These are phyloP conservation scores for Drosophila ercepeae DNA, from an alignment of 1,140 invertebrate genomes.

Conservation along the genomic window DNA sequence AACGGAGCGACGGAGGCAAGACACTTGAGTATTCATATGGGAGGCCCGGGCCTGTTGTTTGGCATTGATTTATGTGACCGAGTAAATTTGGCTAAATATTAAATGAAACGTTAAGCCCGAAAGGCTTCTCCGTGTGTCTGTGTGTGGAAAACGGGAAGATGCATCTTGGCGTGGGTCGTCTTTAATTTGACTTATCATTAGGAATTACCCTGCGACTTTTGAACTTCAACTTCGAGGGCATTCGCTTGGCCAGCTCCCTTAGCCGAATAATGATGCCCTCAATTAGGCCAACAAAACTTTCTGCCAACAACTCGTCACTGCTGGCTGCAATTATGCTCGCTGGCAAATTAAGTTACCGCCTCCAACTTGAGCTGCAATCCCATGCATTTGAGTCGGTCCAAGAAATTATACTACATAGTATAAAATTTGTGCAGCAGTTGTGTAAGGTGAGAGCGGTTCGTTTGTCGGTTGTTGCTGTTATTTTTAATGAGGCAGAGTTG, in stretches of 20 bases:
- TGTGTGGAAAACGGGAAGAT: neutral
- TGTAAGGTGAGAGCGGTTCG: conserved; percentile 63
- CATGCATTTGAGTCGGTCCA: conserved; percentile 45
- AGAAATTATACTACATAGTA: conserved; percentile 67
- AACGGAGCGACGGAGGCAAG: conserved; percentile 39
- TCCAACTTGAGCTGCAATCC: conserved; percentile 23
- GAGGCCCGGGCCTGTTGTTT: conserved; percentile 58
- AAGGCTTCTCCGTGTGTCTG: neutral
- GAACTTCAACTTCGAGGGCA: conserved; percentile 17
- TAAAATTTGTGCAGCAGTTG: conserved; percentile 43
- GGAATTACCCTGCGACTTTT: conserved; percentile 2
- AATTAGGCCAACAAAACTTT: conserved; percentile 68
- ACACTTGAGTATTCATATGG: conserved; percentile 82
- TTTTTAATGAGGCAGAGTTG: conserved; percentile 65
- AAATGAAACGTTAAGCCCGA: conserved; percentile 71
- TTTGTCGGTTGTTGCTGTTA: conserved; percentile 36
- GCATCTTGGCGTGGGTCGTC: conserved; percentile 16
- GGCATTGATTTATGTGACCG: conserved; percentile 75
- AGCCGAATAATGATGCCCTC: conserved; percentile 71
- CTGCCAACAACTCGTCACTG: conserved; percentile 53
- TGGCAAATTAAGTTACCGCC: conserved; percentile 70
- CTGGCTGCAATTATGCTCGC: conserved; percentile 61
- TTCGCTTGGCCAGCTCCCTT: conserved; percentile 12
- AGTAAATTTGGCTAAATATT: conserved; percentile 74
- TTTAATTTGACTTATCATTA: conserved; percentile 65